Evolutionary conservation across 2,113 vertebrate species (phyloP).

Genomic region (Mirounga angustirostris): DNA sequence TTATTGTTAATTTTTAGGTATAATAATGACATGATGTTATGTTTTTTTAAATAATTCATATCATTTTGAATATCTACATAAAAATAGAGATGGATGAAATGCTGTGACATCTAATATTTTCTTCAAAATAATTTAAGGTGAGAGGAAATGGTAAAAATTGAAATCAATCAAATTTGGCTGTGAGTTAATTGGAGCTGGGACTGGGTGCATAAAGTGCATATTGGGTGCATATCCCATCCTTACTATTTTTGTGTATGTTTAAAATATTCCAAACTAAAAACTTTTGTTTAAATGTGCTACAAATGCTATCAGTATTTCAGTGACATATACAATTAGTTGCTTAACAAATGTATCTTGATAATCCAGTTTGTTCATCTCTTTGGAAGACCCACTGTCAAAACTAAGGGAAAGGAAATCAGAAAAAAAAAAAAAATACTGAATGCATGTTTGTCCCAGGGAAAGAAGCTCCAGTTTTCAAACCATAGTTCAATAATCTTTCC

Average conservation of each 20-base stretch:
- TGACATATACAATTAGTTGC: neutral
- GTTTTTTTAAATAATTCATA: neutral
- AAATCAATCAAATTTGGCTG: neutral
- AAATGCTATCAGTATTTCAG: neutral
- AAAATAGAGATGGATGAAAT: neutral
- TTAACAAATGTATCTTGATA: neutral
- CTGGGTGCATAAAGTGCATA: neutral
- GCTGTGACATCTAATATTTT: neutral
- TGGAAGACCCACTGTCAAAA: slow-evolving; percentile 10
- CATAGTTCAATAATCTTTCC: neutral
- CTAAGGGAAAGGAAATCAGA: neutral
- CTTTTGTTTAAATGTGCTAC: neutral
- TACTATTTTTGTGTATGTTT: neutral
- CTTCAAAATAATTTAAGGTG: neutral
- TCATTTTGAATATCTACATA: neutral
- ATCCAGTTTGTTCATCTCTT: neutral
- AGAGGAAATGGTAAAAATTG: neutral
- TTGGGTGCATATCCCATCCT: neutral
- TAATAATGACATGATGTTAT: neutral
- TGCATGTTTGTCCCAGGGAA: neutral
- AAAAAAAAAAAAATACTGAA: neutral
- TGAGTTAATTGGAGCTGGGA: neutral
- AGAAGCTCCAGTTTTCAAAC: slow-evolving; percentile 43
- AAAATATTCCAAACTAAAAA: neutral
- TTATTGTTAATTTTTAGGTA: neutral